Percentiles rank a stretch among this genome's conserved stretches.
Evolutionary conservation across 2,888 invertebrate species (phyloP).

Genomic region (Nomada fucata): DNA sequence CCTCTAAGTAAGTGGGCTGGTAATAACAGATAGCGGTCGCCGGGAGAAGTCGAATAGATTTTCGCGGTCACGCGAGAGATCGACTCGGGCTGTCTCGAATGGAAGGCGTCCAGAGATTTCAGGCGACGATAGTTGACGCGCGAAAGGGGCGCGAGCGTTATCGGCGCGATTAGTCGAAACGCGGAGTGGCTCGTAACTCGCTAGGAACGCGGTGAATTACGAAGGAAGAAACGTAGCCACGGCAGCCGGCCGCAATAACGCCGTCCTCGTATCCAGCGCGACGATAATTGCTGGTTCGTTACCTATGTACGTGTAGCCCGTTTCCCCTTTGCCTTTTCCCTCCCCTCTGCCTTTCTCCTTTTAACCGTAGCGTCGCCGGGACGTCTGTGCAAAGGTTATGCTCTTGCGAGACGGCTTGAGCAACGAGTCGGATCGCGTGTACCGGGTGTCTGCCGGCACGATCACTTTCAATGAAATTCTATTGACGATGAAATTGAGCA

Average conservation of each 20-base stretch:
- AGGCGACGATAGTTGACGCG: conserved; percentile 11
- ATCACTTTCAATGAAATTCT: neutral
- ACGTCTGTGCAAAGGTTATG: conserved; percentile 74
- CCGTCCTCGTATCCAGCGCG: conserved; percentile 49
- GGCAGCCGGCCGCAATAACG: conserved; percentile 52
- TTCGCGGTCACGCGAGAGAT: conserved; percentile 39
- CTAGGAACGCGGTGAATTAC: conserved; percentile 44
- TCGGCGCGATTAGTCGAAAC: conserved; percentile 69
- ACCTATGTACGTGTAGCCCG: conserved; percentile 52
- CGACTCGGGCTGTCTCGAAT: neutral
- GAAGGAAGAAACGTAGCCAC: conserved; percentile 36
- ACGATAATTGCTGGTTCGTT: conserved; percentile 70
- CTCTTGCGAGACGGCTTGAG: conserved; percentile 76
- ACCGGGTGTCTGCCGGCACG: conserved; percentile 30
- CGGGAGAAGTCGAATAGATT: conserved; percentile 31
- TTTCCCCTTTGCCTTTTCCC: conserved; percentile 54
- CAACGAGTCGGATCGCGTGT: conserved; percentile 64
- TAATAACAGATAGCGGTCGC: conserved; percentile 47
- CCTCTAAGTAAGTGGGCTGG: conserved; percentile 41
- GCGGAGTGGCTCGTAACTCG: conserved; percentile 66
- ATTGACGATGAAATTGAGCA: no score
- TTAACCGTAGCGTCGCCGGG: conserved; percentile 47
- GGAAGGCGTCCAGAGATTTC: conserved; percentile 26
- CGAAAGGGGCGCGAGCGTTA: conserved; percentile 18
- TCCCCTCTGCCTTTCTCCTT: conserved; percentile 51